A percentile compares a stretch with the other conserved stretches of the same genome.
These are phyloP conservation scores for Ahaetulla prasina DNA, from an alignment of 2,113 vertebrate genomes.

Conservation along the genomic window DNA sequence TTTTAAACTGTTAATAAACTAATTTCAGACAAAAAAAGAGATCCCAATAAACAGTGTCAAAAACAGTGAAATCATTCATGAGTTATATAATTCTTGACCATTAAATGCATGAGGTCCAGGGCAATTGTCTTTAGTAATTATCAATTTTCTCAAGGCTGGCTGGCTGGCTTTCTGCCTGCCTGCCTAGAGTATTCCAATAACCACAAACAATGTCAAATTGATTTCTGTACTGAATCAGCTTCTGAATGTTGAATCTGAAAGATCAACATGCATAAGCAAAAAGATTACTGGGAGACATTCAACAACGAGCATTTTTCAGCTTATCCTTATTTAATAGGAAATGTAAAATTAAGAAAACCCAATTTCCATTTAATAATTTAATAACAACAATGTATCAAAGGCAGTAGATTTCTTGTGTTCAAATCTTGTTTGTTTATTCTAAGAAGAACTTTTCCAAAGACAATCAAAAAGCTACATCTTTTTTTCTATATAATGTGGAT, in stretches of 20 bases:
- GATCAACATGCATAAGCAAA: not conserved
- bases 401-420: not conserved
- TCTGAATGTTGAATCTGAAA: not conserved
- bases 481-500: not conserved
- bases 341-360: not conserved
- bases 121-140: not conserved
- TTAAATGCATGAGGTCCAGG: not conserved
- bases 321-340: not conserved
- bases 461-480: constrained; percentile 1
- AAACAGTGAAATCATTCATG: not conserved
- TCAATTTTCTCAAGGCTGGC: not conserved
- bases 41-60: not conserved
- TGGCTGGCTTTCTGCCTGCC: not conserved
- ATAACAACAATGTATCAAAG: not conserved
- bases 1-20: not conserved
- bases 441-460: not conserved
- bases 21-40: not conserved
- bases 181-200: not conserved
- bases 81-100: not conserved
- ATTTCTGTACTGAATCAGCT: not conserved
- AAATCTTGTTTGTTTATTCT: not conserved
- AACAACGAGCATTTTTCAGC: not conserved
- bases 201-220: not conserved
- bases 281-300: not conserved
- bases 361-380: not conserved